Conservation (phyloP, 2,797 vertebrate species). For the Myotis vivesi region DNA sequence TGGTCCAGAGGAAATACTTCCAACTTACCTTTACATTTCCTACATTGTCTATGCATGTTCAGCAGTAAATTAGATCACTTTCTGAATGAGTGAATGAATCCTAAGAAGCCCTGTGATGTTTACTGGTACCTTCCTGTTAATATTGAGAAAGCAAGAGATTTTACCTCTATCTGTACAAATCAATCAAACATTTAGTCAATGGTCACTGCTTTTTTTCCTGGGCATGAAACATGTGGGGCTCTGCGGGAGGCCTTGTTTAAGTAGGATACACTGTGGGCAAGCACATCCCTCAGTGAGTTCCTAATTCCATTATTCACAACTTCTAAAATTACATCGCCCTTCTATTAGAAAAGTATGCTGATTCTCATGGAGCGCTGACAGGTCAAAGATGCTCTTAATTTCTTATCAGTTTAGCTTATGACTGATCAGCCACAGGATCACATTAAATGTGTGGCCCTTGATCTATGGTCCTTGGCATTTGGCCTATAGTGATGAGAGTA, state of each 20-base stretch:
- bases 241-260: neutral
- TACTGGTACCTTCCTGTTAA: neutral
- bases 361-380: neutral
- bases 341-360: neutral
- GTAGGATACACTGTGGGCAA: neutral
- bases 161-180: neutral
- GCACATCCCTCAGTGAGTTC: neutral
- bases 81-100: neutral
- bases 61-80: neutral
- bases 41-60: neutral
- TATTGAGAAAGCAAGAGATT: conserved; percentile 14
- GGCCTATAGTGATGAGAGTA: neutral
- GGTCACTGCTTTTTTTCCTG: neutral
- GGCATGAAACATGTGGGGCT: neutral
- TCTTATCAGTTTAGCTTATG: conserved; percentile 2
- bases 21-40: conserved; percentile 24
- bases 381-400: conserved; percentile 41
- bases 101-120: neutral
- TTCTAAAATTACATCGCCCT: neutral
- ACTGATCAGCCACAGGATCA: neutral
- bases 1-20: conserved; percentile 10
- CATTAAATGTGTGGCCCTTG: neutral
- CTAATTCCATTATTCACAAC: conserved; percentile 38
- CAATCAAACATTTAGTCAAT: neutral
- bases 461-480: neutral